phyloP scores from a whole-genome alignment of 2,888 invertebrate genomes.

The Tolmerus cingulatus region DNA sequence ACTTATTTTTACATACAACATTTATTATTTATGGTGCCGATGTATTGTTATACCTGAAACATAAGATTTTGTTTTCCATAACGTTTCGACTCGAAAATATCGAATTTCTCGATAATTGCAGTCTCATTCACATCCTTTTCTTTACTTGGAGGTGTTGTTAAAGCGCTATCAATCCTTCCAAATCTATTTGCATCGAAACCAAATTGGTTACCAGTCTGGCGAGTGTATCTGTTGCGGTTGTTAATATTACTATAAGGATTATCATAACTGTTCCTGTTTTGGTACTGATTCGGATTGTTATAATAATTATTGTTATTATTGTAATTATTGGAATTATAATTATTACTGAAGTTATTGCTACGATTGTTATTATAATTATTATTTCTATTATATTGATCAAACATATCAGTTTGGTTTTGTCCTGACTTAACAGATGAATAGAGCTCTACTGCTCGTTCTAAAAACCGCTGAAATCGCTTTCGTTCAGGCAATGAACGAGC shows the following conservation, averaged over 20 bases:
- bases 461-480: conserved; percentile 71
- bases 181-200: conserved; percentile 52
- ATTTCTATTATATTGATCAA: conserved; percentile 41
- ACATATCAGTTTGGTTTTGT: background rate
- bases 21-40: too few relatives aligned
- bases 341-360: conserved; percentile 35
- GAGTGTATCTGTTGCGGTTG: conserved; percentile 35
- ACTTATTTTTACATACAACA: too few relatives aligned
- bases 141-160: conserved; percentile 50
- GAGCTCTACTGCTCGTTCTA: conserved; percentile 69
- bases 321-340: conserved; percentile 4
- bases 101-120: conserved; percentile 69
- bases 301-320: conserved; percentile 45
- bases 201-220: conserved; percentile 45
- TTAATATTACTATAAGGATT: background rate
- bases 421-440: conserved; percentile 62
- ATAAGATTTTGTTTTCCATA: conserved; percentile 78
- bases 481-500: conserved; percentile 66
- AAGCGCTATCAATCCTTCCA: conserved; percentile 57
- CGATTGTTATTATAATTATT: conserved; percentile 59
- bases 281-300: conserved; percentile 51
- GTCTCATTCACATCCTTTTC: conserved; percentile 50
- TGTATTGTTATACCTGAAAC: conserved; percentile 70
- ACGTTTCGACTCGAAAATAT: conserved; percentile 76
- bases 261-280: conserved; percentile 2